Base-by-base conservation (phyloP, 2,797 vertebrate genomes). In the Threskiornis aethiopicus region DNA sequence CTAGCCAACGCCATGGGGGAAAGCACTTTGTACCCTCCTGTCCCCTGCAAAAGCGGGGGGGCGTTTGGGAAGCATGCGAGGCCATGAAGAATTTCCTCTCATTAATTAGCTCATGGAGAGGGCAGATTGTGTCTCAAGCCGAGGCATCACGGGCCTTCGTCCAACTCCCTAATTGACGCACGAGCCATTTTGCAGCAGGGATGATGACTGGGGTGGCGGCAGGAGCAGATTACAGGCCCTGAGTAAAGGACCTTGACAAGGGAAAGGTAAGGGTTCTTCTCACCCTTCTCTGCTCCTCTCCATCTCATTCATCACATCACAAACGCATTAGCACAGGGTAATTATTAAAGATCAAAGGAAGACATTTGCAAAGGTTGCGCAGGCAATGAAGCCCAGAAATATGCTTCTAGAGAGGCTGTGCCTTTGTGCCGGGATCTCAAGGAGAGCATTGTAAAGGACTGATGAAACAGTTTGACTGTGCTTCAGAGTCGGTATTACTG, bases 291-390 rank as follows among this genome's bases (percentile, higher is more conserved):
- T 21, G 18, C 77, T 84, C 75, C 70, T 82, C 52, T 58, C 69
- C 61, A 17, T 33, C 75, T 73, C 64, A 33, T 79, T 64, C 54
- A 49, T 69, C 82, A 47, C 70, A 52, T 58, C 91, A 12, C 66
- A 62, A 81, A 64, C 0, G 9, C 83, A 79, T 80, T 81, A 93
- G 76, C 65, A 31, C 47, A 16, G 70, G 70, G 69, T 80, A 77
- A 89, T 90, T 73, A 62, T 16, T 55, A 79, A 78, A 84, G 78
- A 86, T 84, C 89, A 97, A 85, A 96, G 81, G 57, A 33, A 86
- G 72, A 81, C n/a, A 31, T 65, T 87, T 78, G 78, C 89, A 87
- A 87, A 94, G 92, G 72, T 52, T 92, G 62, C 9, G 0, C 67
- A 79, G 70, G 88, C 42, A 72, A 3, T 47, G 71, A 72, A 86